Evolutionary conservation across 2,797 vertebrate genomes (phyloP).

Genomic region (Adrianichthys oophorus): DNA sequence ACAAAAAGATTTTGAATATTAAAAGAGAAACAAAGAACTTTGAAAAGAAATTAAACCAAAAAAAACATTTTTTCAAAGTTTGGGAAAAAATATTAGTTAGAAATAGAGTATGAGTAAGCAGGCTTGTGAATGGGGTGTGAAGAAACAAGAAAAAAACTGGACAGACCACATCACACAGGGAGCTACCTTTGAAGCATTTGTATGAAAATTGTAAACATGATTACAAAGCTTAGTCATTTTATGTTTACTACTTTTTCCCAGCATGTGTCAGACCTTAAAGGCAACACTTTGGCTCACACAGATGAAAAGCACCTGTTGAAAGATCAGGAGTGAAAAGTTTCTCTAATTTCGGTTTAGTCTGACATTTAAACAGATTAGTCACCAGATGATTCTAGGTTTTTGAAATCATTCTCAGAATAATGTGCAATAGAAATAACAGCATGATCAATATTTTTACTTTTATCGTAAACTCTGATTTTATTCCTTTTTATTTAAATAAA

Average conservation of each 20-base stretch:
- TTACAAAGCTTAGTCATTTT: constrained; percentile 55
- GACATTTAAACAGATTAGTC: neutral
- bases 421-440: too few species aligned
- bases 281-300: constrained; percentile 13
- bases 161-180: constrained; percentile 44
- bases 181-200: constrained; percentile 49
- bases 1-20: too few species aligned
- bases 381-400: neutral
- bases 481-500: too few species aligned
- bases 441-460: too few species aligned
- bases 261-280: constrained; percentile 39
- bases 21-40: too few species aligned
- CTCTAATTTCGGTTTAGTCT: constrained; percentile 17
- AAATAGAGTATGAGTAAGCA: constrained; percentile 10
- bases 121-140: constrained; percentile 30
- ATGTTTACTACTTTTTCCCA: constrained; percentile 32
- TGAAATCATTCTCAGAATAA: too few species aligned
- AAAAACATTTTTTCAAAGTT: constrained; percentile 1
- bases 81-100: too few species aligned
- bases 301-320: constrained; percentile 34
- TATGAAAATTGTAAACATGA: constrained; percentile 44
- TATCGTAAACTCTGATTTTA: too few species aligned
- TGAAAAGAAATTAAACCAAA: too few species aligned
- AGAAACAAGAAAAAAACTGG: constrained; percentile 21
- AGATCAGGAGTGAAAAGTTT: constrained; percentile 14